phyloP scores from a whole-genome alignment of 2,113 vertebrate genomes.

The Noturus placidus region DNA sequence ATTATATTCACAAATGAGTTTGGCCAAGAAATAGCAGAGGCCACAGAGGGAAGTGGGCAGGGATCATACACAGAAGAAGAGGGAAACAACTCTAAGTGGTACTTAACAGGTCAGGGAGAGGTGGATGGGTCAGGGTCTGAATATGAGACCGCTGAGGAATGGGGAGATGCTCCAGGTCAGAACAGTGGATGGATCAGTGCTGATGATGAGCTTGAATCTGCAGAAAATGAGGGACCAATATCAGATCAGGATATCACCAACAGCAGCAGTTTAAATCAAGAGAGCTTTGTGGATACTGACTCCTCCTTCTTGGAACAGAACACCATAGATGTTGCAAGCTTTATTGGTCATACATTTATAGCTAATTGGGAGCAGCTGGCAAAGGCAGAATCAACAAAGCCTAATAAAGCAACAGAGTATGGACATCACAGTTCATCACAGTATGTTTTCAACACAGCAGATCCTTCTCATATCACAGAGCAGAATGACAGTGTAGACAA shows the following conservation, averaged over 20 bases:
- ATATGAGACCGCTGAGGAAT: slow-evolving; percentile 72
- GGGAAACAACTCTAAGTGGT: slow-evolving; percentile 35
- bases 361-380: slow-evolving; percentile 26
- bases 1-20: slow-evolving; percentile 71
- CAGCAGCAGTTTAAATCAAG: slow-evolving; percentile 6
- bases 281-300: slow-evolving; percentile 19
- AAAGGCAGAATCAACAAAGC: neutral
- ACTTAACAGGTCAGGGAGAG: slow-evolving; percentile 54
- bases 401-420: neutral
- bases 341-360: slow-evolving; percentile 22
- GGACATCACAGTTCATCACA: neutral
- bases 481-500: neutral
- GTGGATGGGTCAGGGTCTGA: slow-evolving; percentile 70
- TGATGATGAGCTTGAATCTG: slow-evolving; percentile 59
- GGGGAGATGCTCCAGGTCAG: slow-evolving; percentile 60
- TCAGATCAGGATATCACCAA: slow-evolving; percentile 10
- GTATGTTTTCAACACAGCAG: neutral
- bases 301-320: neutral
- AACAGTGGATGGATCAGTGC: slow-evolving; percentile 64
- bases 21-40: slow-evolving; percentile 66
- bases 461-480: neutral
- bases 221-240: slow-evolving; percentile 20
- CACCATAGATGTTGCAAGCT: slow-evolving; percentile 7
- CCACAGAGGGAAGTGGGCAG: slow-evolving; percentile 36
- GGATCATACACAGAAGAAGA: slow-evolving; percentile 29